Conservation (phyloP, 1,140 invertebrate genomes). For the Phymastichus coffea region DNA sequence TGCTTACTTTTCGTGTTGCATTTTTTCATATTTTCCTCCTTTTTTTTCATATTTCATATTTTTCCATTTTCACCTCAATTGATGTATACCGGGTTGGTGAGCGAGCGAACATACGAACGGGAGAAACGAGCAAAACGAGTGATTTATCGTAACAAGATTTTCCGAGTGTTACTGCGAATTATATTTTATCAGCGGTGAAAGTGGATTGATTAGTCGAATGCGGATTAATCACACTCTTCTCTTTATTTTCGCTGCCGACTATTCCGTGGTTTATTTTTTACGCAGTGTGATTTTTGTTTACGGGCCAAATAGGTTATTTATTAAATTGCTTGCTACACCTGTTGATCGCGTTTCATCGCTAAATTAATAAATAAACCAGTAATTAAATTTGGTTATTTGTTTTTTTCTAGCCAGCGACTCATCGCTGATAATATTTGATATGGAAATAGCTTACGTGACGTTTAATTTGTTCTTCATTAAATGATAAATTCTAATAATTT, state of each 20-base stretch:
- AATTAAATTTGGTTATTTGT: constrained; percentile 24
- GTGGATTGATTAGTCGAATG: constrained; percentile 24
- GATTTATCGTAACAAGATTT: constrained; percentile 28
- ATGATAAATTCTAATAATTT: too few relatives aligned
- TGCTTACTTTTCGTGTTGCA: constrained; percentile 29
- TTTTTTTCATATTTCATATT: constrained; percentile 32
- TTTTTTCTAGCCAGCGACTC: constrained; percentile 6
- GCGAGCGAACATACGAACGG: neutral
- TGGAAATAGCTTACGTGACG: neutral
- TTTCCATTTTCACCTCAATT: constrained; percentile 28
- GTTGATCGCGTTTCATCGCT: constrained; percentile 12
- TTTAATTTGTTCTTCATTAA: neutral
- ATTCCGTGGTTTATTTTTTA: neutral
- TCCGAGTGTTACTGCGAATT: constrained; percentile 16
- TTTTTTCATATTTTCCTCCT: constrained; percentile 29
- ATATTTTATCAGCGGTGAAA: constrained; percentile 23
- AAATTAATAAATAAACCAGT: constrained; percentile 27
- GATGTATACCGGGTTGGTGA: neutral
- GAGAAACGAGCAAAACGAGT: too few relatives aligned
- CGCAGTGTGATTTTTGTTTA: neutral
- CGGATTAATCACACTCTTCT: too few relatives aligned
- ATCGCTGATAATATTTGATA: constrained; percentile 4
- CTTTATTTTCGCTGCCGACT: neutral
- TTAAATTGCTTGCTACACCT: constrained; percentile 7
- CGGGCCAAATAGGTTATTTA: constrained; percentile 10